Evolutionary conservation across 2,113 vertebrate genomes (phyloP).

Genomic region (Ursus arctos): DNA sequence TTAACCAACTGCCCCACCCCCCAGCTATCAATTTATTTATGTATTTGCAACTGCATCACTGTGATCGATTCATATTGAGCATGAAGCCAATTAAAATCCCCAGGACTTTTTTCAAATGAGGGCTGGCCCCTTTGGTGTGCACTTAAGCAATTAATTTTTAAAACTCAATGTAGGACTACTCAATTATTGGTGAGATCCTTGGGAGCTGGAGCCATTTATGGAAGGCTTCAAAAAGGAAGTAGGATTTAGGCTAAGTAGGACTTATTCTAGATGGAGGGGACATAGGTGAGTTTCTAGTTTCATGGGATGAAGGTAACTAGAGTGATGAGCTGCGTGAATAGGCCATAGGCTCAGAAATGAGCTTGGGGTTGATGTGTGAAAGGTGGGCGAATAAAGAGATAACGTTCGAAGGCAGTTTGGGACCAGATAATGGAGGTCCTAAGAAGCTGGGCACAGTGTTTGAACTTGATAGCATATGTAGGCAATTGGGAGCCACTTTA

Average conservation of each 20-base stretch:
- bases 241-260: background rate
- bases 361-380: background rate
- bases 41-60: constrained; percentile 48
- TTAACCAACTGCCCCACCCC: background rate
- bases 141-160: constrained; percentile 62
- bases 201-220: constrained; percentile 40
- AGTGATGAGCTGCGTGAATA: background rate
- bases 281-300: background rate
- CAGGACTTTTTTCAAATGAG: constrained; percentile 61
- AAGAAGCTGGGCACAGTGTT: constrained; percentile 1
- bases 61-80: constrained; percentile 65
- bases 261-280: background rate
- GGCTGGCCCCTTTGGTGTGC: constrained; percentile 27
- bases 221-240: constrained; percentile 40
- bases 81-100: constrained; percentile 71
- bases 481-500: background rate
- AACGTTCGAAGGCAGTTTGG: background rate
- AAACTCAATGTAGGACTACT: background rate
- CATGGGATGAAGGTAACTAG: background rate
- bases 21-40: constrained; percentile 57
- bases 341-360: constrained; percentile 12
- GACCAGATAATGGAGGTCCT: background rate
- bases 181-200: constrained; percentile 47
- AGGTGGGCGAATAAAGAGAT: background rate
- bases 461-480: constrained; percentile 18